These are phyloP conservation scores for Pristionchus exspectatus DNA, from an alignment of 2,888 invertebrate species.

Conservation along the genomic window DNA sequence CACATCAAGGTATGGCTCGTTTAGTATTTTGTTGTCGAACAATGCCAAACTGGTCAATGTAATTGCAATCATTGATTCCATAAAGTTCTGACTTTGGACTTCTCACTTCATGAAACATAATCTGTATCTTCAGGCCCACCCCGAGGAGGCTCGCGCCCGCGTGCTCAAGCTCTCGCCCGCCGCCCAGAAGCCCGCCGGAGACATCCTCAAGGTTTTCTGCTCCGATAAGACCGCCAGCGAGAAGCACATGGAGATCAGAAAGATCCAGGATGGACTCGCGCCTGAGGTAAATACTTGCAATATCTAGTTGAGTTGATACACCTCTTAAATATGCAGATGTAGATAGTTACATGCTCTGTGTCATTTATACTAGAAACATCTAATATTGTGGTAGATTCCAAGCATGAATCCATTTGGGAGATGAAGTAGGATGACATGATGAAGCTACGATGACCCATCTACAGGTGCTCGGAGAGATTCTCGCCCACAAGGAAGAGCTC, in stretches of 20 bases:
- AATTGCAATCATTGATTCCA: no score
- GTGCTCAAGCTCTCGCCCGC: slow-evolving; percentile 30
- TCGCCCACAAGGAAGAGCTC: slow-evolving; percentile 26
- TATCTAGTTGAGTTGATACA: background rate
- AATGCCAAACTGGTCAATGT: no score
- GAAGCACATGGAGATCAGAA: slow-evolving; percentile 1
- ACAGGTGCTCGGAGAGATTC: slow-evolving; percentile 21
- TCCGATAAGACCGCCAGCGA: slow-evolving; percentile 3
- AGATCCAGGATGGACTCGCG: background rate
- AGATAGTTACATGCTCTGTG: no score
- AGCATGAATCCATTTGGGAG: no score
- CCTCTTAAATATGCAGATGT: no score
- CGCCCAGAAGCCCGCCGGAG: slow-evolving; percentile 46
- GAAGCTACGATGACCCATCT: no score
- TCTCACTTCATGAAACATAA: no score
- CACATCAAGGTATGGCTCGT: background rate
- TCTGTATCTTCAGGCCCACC: background rate
- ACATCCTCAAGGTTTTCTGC: slow-evolving; percentile 33
- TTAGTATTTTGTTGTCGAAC: no score
- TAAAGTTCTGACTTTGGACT: no score
- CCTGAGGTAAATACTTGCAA: background rate
- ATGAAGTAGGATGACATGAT: no score
- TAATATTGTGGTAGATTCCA: no score
- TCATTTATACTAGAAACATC: no score
- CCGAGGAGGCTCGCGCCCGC: background rate